Base-by-base conservation (phyloP, 2,113 vertebrate genomes). In the Amia ocellicauda region DNA sequence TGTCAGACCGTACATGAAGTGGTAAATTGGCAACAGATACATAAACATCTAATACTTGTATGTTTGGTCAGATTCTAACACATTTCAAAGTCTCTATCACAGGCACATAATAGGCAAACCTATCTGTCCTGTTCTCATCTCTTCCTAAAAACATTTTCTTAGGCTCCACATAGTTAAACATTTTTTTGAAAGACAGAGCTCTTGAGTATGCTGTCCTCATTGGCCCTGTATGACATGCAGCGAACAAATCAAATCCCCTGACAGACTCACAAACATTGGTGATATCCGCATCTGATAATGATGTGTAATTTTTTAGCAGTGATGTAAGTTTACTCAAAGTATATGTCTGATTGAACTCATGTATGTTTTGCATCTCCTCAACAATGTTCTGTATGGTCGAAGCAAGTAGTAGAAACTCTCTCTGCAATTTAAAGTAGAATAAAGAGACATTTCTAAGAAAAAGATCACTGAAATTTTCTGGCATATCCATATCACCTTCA, bases 401-500 rank as follows among this genome's bases (percentile, higher is more conserved):
- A 27, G 53, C 60, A 47, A 68, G 69, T 0, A 65, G 50, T 1
- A 74, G 66, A 49, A 61, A 58, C 61, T 77, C 69, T 4, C 61
- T 61, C 9, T 74, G 72, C 16, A 73, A 50, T 71, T 63, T 76
- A 23, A 76, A 52, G 59, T 76, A 68, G 13, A 71, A 73, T 10
- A 70, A 19, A 27, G 19, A 40, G 2, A 74, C 17, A 11, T 71
- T 71, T 70, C 67, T 66, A 19, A 73, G 66, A 66, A 58, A 69
- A 43, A 66, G 62, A 45, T 68, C 60, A 50, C 11, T 57, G 28
- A 64, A 67, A 64, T 64, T 26, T 56, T 63, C 29, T 7, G 60
- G 51, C 4, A 54, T 23, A 7, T 68, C 58, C 22, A 67, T 0
- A 51, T n/a, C n/a, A n/a, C n/a, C n/a, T n/a, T n/a, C n/a, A n/a